phyloP scores from a whole-genome alignment of 2,888 invertebrate species.

The Smittia aterrima region DNA sequence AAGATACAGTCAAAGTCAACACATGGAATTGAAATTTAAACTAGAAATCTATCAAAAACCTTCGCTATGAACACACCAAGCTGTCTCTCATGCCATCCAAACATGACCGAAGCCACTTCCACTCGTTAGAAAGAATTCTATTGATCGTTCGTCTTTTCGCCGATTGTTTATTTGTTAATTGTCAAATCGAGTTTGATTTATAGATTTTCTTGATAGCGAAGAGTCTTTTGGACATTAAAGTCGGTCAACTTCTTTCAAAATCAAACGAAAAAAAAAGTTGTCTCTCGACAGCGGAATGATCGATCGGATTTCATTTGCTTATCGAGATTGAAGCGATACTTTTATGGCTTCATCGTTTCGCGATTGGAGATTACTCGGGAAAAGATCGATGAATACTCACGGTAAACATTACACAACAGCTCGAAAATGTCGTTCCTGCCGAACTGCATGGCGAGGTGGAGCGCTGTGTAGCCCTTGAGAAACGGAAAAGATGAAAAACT shows the following conservation, averaged over 20 bases:
- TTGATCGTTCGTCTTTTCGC: neutral
- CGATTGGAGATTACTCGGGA: neutral
- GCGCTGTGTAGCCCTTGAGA: slow-evolving; percentile 84
- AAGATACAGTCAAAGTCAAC: neutral
- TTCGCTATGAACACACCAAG: too few relatives aligned
- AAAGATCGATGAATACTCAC: slow-evolving; percentile 61
- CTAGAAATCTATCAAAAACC: neutral
- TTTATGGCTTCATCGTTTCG: neutral
- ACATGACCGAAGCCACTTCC: too few relatives aligned
- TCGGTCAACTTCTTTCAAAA: slow-evolving; percentile 2
- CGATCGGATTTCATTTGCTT: slow-evolving; percentile 1
- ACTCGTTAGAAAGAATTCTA: neutral
- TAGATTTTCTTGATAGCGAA: neutral
- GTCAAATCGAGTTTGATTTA: slow-evolving; percentile 23
- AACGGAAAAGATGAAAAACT: neutral
- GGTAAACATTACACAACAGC: slow-evolving; percentile 84
- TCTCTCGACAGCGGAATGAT: neutral
- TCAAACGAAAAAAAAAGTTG: neutral
- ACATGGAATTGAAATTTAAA: too few relatives aligned
- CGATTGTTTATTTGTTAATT: slow-evolving; percentile 13
- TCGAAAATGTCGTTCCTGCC: slow-evolving; percentile 83
- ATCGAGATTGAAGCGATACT: neutral
- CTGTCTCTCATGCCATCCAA: too few relatives aligned
- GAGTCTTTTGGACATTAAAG: neutral
- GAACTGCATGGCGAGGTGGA: slow-evolving; percentile 90